Evolutionary conservation across 2,113 vertebrate species (phyloP), one percentile per base, ranked within the genome.

Genomic region (Ceuthmochares aereus): DNA sequence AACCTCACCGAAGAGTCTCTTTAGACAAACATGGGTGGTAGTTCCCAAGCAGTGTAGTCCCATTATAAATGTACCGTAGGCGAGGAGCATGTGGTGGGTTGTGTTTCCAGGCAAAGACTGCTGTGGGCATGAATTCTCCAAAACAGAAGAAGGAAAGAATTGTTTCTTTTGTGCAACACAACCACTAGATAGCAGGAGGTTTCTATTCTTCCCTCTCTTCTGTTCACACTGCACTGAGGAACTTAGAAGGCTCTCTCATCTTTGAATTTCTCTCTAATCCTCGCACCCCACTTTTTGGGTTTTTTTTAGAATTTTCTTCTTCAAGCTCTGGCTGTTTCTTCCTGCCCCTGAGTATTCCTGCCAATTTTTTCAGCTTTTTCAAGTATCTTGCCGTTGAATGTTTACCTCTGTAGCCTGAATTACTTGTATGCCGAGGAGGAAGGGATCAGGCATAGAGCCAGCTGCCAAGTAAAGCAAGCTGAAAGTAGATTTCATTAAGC

Each of bases 401-500:
- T 62, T 91, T 89, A 55, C 42, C 37, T 49, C 36, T 72, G 17
- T 63, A 6, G 34, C 47, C 79, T 52, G 52, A 40, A 77, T 83
- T 67, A 56, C 23, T 49, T 55, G 2, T 68, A 2, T 58, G 63
- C 56, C 51, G 37, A 78, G 66, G 47, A 95, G 58, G 34, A 80
- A 25, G 76, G 62, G 63, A 72, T 89, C 66, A 55, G 62, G 69
- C 47, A 4, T 7, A 32, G 60, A 43, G 73, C 64, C 77, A 87
- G 60, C 72, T 89, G 74, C 34, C 74, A 78, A 47, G 60, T 63
- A 89, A 93, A 93, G 77, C 64, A 78, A 77, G 55, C 69, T 75
- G 43, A 15, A 89, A 84, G 70, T 49, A 49, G 77, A 78, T 78
- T 91, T 91, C 84, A 47, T 72, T 74, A 94, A 66, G 62, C 70